phyloP scores from a whole-genome alignment of 2,888 invertebrate species.

The Cotesia congregata region DNA sequence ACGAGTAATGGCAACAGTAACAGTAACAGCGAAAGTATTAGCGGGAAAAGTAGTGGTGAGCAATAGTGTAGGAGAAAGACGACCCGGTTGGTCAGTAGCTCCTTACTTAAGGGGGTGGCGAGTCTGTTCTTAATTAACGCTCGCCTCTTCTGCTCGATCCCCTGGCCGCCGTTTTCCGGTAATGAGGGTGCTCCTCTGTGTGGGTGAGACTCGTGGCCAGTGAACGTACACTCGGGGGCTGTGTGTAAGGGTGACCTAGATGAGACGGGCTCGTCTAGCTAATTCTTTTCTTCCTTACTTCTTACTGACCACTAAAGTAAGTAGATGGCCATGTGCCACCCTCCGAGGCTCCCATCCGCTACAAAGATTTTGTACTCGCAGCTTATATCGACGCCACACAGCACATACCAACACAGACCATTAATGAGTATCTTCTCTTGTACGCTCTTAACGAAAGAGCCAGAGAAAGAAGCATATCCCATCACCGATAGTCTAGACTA shows the following conservation, averaged over 20 bases:
- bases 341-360: slow-evolving; percentile 18
- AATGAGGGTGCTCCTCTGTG: slow-evolving; percentile 65
- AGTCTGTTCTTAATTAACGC: slow-evolving; percentile 70
- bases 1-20: background rate
- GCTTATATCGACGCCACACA: background rate
- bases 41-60: slow-evolving; percentile 30
- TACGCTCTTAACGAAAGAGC: background rate
- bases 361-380: background rate
- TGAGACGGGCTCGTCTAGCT: slow-evolving; percentile 69
- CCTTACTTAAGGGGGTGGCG: slow-evolving; percentile 68
- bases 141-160: slow-evolving; percentile 68
- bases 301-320: slow-evolving; percentile 67
- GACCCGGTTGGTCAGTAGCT: slow-evolving; percentile 64
- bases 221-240: slow-evolving; percentile 46
- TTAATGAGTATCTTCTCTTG: background rate
- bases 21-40: background rate
- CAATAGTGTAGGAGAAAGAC: slow-evolving; percentile 27
- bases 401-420: background rate
- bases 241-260: slow-evolving; percentile 66
- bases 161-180: slow-evolving; percentile 61
- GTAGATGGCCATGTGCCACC: slow-evolving; percentile 66
- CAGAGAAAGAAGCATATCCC: background rate
- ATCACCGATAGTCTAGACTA: background rate
- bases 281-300: slow-evolving; percentile 69
- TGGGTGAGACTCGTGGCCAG: slow-evolving; percentile 46